Conservation (phyloP, 2,113 vertebrate genomes). For the Phaetusa simplex region DNA sequence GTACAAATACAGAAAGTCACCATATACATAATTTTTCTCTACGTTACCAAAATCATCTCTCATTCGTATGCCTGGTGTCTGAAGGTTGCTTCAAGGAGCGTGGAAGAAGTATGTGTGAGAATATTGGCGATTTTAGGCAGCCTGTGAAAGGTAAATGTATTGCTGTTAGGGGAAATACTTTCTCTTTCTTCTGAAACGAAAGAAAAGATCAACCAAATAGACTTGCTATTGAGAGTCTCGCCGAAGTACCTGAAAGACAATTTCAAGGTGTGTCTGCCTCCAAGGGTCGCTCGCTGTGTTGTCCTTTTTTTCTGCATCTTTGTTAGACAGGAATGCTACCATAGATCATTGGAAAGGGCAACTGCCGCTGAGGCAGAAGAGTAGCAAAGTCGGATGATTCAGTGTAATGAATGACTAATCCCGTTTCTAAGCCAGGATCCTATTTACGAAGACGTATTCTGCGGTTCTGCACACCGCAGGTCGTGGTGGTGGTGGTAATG, state of each 20-base stretch:
- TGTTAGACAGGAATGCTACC: not conserved
- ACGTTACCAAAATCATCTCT: not conserved
- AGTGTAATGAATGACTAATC: not conserved
- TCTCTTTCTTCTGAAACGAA: not conserved
- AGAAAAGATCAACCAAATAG: not conserved
- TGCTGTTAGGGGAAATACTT: not conserved
- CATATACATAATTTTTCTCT: not conserved
- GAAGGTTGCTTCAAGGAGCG: not conserved
- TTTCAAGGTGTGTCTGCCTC: not conserved
- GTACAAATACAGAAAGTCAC: not conserved
- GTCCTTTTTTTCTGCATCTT: not conserved
- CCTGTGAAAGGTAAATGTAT: not conserved
- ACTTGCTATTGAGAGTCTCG: not conserved
- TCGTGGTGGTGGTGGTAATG: not conserved
- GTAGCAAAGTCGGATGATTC: not conserved
- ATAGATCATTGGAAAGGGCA: constrained; percentile 36
- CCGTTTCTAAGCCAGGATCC: not conserved
- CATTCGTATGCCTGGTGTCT: not conserved
- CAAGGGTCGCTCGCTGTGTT: not conserved
- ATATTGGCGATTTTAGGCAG: not conserved
- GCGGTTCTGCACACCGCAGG: not conserved
- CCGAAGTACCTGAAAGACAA: not conserved
- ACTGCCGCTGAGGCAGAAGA: not conserved
- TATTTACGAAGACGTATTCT: not conserved
- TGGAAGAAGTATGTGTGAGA: not conserved